Evolutionary conservation across 2,113 vertebrate species (phyloP).

Genomic region (Actinemys pallida): DNA sequence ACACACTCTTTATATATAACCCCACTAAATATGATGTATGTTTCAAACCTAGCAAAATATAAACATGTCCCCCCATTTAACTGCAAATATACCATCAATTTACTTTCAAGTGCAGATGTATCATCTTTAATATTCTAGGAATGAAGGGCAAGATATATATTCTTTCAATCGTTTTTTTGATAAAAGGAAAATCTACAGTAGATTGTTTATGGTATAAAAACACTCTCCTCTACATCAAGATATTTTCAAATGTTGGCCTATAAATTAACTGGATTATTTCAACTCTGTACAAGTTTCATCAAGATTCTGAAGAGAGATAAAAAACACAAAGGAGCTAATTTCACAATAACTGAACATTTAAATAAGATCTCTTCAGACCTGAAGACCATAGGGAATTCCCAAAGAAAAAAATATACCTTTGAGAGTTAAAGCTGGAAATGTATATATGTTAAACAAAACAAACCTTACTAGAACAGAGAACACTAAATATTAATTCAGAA

Average conservation of each 20-base stretch:
- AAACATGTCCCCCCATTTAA: background rate
- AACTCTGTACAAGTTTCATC: background rate
- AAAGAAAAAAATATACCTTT: background rate
- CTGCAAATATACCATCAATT: background rate
- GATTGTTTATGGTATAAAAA: background rate
- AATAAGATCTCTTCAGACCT: background rate
- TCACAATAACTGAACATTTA: background rate
- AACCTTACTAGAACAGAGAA: background rate
- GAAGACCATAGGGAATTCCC: background rate
- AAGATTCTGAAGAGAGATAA: background rate
- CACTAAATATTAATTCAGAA: background rate
- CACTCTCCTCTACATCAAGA: background rate
- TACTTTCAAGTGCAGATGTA: background rate
- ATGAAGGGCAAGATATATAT: background rate
- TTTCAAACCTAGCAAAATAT: background rate
- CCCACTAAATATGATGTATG: background rate
- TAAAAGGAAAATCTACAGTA: background rate
- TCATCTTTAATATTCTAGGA: background rate
- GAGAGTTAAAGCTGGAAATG: background rate
- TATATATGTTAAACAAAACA: background rate
- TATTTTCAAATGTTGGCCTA: background rate
- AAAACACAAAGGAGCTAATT: background rate
- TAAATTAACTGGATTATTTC: background rate
- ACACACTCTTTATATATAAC: background rate
- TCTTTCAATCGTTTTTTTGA: background rate